Conservation (phyloP, 1,140 invertebrate species). For the Onthophagus taurus region DNA sequence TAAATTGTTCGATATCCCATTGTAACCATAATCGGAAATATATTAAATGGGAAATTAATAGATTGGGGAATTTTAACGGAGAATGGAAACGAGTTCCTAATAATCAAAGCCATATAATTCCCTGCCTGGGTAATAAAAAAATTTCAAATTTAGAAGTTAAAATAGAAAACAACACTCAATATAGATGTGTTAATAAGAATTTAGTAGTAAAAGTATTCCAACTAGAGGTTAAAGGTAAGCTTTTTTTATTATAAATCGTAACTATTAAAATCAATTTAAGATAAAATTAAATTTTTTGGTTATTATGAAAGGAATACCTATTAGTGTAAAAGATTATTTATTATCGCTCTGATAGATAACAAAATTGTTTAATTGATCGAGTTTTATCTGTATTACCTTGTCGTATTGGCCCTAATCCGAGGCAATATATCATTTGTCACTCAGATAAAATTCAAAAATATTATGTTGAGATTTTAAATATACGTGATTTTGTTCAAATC, state of each 20-base stretch:
- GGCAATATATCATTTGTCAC: not conserved
- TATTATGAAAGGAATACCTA: too few species aligned
- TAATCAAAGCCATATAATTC: too few species aligned
- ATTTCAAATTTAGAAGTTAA: too few species aligned
- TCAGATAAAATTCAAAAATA: not conserved
- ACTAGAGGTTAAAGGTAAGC: slow-evolving; percentile 24
- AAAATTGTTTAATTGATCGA: slow-evolving; percentile 3
- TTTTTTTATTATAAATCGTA: slow-evolving; percentile 5
- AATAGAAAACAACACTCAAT: slow-evolving; percentile 22
- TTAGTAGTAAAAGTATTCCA: slow-evolving; percentile 18
- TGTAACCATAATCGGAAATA: too few species aligned
- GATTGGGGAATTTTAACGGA: too few species aligned
- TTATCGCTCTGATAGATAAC: not conserved
- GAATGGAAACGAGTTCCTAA: too few species aligned
- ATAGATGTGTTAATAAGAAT: slow-evolving; percentile 24
- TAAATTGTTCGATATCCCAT: too few species aligned
- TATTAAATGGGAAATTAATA: too few species aligned
- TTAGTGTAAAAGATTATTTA: not conserved
- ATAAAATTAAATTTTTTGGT: too few species aligned
- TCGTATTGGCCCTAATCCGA: not conserved
- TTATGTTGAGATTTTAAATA: too few species aligned
- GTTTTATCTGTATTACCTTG: not conserved
- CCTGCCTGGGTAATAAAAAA: too few species aligned
- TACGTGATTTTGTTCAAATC: too few species aligned
- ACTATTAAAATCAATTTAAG: not conserved